Evolutionary conservation across 1,140 invertebrate species (phyloP).

Genomic region (Conus betulinus): DNA sequence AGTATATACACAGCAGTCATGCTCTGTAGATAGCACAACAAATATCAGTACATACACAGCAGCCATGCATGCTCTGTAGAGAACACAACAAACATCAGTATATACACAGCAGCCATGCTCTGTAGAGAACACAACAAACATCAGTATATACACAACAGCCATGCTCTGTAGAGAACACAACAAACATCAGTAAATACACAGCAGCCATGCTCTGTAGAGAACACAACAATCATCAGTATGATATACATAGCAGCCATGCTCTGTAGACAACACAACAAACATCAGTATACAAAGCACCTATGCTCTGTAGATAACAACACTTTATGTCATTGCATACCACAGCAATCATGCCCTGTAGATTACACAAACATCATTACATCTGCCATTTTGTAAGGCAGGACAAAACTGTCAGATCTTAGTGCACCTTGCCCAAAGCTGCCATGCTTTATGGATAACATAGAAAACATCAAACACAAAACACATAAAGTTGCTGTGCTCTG

Average conservation of each 20-base stretch:
- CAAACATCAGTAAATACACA: constrained; percentile 78
- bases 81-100: constrained; percentile 56
- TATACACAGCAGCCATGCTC: constrained; percentile 84
- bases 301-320: constrained; percentile 78
- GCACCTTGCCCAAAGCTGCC: constrained; percentile 82
- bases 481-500: constrained; percentile 82
- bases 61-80: constrained; percentile 80
- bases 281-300: constrained; percentile 83
- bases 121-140: constrained; percentile 69
- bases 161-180: constrained; percentile 78
- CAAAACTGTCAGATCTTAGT: neutral
- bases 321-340: constrained; percentile 84
- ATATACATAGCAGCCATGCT: constrained; percentile 83
- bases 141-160: constrained; percentile 82
- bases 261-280: too few species aligned
- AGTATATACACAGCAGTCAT: constrained; percentile 82
- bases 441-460: constrained; percentile 78
- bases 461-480: constrained; percentile 80
- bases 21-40: constrained; percentile 51
- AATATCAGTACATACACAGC: constrained; percentile 83
- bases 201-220: constrained; percentile 82
- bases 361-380: constrained; percentile 76
- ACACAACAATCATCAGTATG: neutral
- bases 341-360: constrained; percentile 82
- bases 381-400: constrained; percentile 80